Evolutionary conservation across 1,140 invertebrate species (phyloP).

Genomic region (Meloidogyne floridensis): DNA sequence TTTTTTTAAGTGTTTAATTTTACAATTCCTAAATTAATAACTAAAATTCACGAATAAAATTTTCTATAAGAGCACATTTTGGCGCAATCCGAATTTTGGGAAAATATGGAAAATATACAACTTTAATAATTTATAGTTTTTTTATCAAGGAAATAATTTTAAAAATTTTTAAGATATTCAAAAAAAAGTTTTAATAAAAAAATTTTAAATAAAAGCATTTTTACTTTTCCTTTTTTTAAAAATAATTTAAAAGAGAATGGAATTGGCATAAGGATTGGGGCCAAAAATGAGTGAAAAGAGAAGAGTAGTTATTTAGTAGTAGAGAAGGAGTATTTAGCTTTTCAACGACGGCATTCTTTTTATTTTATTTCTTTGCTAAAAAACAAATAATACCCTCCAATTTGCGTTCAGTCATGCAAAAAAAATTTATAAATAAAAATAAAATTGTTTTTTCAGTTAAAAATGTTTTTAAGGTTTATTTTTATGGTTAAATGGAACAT

Average conservation of each 20-base stretch:
- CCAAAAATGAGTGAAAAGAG: neutral
- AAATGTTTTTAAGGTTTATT: neutral
- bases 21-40: too few species aligned
- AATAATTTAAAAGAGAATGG: neutral
- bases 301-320: neutral
- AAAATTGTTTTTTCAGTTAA: neutral
- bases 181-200: neutral
- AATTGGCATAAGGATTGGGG: neutral
- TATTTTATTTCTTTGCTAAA: neutral
- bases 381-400: neutral
- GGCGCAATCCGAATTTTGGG: too few species aligned
- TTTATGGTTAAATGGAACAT: neutral
- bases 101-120: too few species aligned
- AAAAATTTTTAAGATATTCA: neutral
- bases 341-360: neutral
- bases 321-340: neutral
- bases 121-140: too few species aligned
- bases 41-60: too few species aligned
- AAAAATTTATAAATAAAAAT: neutral
- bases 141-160: neutral
- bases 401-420: constrained; percentile 5
- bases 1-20: too few species aligned
- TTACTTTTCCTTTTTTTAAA: neutral
- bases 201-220: neutral
- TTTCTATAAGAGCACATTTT: too few species aligned